Evolutionary conservation across 2,797 vertebrate genomes (phyloP).

Genomic region (Cynodonichthys magdalenae): DNA sequence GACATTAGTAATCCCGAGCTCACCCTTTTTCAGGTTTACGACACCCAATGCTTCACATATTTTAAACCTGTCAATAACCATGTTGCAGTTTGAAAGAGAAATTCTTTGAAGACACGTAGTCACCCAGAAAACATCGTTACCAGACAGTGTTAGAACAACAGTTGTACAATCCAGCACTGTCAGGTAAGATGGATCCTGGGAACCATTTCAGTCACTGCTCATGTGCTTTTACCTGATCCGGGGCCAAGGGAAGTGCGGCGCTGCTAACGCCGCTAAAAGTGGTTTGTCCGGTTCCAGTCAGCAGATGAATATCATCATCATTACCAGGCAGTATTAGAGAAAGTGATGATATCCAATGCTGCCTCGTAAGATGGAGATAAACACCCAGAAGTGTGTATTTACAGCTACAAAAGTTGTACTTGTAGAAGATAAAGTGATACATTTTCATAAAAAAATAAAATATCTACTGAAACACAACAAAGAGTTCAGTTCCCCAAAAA

Average conservation of each 20-base stretch:
- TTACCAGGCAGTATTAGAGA: constrained; percentile 99
- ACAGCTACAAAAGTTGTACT: background rate
- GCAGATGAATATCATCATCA: constrained; percentile 94
- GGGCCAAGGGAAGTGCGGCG: background rate
- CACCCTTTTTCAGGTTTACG: background rate
- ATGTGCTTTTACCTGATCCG: constrained; percentile 15
- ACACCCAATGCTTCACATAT: background rate
- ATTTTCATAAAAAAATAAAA: background rate
- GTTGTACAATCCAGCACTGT: constrained; percentile 97
- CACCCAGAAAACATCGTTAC: constrained; percentile 99
- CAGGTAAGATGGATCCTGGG: constrained; percentile 98
- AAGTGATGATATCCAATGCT: constrained; percentile 96
- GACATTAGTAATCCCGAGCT: background rate
- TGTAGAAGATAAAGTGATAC: background rate
- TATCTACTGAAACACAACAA: background rate
- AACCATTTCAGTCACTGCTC: constrained; percentile 72
- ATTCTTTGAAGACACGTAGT: constrained; percentile 63
- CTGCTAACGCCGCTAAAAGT: constrained; percentile 7
- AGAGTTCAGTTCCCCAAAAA: background rate
- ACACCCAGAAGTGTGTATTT: constrained; percentile 69
- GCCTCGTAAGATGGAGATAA: constrained; percentile 99
- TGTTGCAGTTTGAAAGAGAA: background rate
- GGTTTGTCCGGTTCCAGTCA: constrained; percentile 58
- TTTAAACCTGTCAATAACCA: no score
- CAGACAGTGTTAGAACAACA: constrained; percentile 99